A percentile compares a stretch with the other conserved stretches of the same genome.
These are phyloP conservation scores for Drosophila tani DNA, from an alignment of 1,140 invertebrate genomes.

Conservation along the genomic window DNA sequence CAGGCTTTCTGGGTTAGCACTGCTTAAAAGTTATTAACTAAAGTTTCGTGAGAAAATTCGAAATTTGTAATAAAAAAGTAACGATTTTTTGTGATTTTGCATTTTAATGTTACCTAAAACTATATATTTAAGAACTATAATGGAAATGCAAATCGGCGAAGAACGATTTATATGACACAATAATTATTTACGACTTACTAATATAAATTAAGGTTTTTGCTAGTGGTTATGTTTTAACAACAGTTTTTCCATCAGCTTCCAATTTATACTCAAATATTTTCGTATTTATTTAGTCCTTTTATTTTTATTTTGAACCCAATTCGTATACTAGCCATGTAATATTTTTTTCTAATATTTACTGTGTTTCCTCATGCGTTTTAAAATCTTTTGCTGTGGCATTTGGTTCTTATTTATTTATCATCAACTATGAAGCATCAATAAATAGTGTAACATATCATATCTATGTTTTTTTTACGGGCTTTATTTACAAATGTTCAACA, in stretches of 20 bases:
- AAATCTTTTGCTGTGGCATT: neutral
- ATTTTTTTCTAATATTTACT: neutral
- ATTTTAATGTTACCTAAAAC: no score
- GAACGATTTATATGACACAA: no score
- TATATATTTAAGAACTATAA: no score
- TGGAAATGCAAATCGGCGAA: no score
- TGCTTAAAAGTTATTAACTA: neutral
- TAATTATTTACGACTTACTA: no score
- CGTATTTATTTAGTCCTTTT: neutral
- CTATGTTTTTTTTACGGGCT: neutral
- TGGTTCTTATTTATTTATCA: constrained; percentile 3
- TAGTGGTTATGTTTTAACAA: no score
- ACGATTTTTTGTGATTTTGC: no score
- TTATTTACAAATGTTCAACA: neutral
- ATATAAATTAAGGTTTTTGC: no score
- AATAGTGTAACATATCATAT: neutral
- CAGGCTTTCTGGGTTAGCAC: constrained; percentile 11
- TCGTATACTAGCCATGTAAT: no score
- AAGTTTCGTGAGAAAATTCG: neutral
- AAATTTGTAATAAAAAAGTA: neutral
- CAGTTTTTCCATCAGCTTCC: no score
- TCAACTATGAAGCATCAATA: constrained; percentile 1
- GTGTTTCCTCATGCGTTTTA: neutral
- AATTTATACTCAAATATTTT: no score
- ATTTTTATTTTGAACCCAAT: neutral